phyloP scores from a whole-genome alignment of 2,888 invertebrate genomes.

The Lacanobia wlatinum region DNA sequence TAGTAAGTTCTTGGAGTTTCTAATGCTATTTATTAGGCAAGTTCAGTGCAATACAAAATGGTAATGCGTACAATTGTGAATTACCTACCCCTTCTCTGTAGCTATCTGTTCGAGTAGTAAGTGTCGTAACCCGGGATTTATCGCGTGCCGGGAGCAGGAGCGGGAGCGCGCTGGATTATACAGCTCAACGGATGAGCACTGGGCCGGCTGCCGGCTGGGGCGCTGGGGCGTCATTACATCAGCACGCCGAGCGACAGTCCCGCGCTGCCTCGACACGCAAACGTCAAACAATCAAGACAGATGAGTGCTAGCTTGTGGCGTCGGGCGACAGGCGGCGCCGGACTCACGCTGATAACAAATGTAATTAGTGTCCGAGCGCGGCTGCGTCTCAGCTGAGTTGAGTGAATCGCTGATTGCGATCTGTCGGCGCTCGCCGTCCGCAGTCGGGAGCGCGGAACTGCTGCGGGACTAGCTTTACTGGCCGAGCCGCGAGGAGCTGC shows the following conservation, averaged over 20 bases:
- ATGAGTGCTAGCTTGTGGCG: not conserved
- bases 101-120: not conserved
- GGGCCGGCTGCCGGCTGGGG: too few species aligned
- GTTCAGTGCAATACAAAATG: constrained; percentile 6
- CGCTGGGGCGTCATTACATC: not conserved
- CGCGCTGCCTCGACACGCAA: not conserved
- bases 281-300: not conserved
- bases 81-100: constrained; percentile 7
- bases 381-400: not conserved
- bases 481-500: too few species aligned
- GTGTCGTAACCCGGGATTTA: constrained; percentile 14
- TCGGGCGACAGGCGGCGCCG: not conserved
- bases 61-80: not conserved
- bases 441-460: too few species aligned
- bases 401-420: not conserved
- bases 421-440: not conserved
- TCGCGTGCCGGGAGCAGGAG: not conserved
- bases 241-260: not conserved
- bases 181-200: constrained; percentile 31
- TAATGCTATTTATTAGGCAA: not conserved
- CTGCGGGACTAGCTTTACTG: too few species aligned
- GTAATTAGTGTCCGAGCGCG: not conserved
- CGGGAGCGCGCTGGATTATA: constrained; percentile 28
- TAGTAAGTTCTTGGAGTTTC: not conserved
- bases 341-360: not conserved